Conservation (phyloP, 2,113 vertebrate genomes). For the Turdus rufiventris region DNA sequence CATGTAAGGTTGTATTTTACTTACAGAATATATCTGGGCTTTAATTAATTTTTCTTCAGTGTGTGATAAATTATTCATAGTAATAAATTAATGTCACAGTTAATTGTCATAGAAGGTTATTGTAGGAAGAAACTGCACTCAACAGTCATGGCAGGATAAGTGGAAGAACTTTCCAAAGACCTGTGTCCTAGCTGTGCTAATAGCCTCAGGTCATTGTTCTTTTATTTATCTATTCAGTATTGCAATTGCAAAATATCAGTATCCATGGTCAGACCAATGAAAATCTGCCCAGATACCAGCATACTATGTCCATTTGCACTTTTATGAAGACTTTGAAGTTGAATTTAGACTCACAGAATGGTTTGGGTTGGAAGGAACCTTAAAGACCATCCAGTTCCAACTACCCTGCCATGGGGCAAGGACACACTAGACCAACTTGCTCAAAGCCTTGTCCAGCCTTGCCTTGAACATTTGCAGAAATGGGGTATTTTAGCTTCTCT, state of each 20-base stretch:
- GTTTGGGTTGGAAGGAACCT: neutral
- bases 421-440: neutral
- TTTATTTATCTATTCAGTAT: neutral
- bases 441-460: neutral
- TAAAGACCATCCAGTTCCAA: neutral
- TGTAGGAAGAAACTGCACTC: neutral
- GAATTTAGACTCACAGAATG: neutral
- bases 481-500: neutral
- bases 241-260: neutral
- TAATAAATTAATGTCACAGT: neutral
- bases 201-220: neutral
- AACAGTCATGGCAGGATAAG: neutral
- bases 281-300: neutral
- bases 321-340: neutral
- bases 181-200: neutral
- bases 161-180: neutral
- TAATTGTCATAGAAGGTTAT: neutral
- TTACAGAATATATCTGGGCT: neutral
- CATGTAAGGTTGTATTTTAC: neutral
- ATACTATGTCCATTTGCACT: neutral
- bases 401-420: neutral
- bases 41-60: neutral
- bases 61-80: neutral
- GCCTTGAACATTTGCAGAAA: neutral
- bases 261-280: neutral